Evolutionary conservation across 2,797 vertebrate species (phyloP), one percentile per base, ranked within the genome.

Genomic region (Australoheros facetus): DNA sequence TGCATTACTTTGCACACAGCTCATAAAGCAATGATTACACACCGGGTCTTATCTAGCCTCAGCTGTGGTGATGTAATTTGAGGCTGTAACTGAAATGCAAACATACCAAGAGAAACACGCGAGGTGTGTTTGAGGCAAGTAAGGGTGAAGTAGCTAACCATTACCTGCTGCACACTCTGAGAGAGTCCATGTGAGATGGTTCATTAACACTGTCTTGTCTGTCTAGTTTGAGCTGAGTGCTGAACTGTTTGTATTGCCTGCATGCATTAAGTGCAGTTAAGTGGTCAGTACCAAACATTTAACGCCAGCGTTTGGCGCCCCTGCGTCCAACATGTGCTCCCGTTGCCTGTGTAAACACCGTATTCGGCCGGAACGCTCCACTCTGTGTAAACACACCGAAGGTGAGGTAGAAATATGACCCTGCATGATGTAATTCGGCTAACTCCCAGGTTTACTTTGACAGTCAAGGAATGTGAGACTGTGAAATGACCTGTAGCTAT

Each of bases 11-110:
- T 42, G 56, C 82, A 71, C 78, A 64, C 62, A 51, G 85, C 80
- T 86, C 88, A 86, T 91, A 89, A 90, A 89, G 70, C 54, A 5
- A 74, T 88, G 88, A 93, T 92, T 89, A 84, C 89, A 91, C 85
- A 39, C 77, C 57, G 26, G 1, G 73, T 64, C 81, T 92, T 91
- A 94, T 93, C 93, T 59, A 84, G 62, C 79, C 81, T 59, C 42
- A 13, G 79, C 71, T 10, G 5, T 0, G 42, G 75, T 93, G 93
- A 95, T 92, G 92, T 93, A 81, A 94, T 92, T 75, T 45, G 78
- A 79, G 80, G 69, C 89, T 39, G 80, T 74, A 62, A 83, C 86
- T 73, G 56, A 79, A 93, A 91, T 66, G 86, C 90, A 92, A 93
- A 91, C 90, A 90, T 77, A 73, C 75, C 84, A 53, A 34, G 39